Percentiles rank a stretch among this genome's conserved stretches.
Conservation (phyloP, 2,888 invertebrate species). For the Linyphia triangularis region DNA sequence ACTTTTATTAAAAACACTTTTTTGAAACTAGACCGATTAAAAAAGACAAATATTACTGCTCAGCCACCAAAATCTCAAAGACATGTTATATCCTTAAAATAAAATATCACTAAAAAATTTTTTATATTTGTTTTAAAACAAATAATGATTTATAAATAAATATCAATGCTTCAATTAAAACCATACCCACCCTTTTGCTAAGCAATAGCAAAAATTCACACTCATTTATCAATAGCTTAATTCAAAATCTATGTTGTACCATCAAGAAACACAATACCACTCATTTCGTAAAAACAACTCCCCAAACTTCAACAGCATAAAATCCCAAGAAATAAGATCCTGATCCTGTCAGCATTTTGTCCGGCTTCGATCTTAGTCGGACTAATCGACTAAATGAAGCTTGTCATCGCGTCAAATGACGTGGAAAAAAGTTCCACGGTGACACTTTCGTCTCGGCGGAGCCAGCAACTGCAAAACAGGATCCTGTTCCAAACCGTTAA, state of each 20-base stretch:
- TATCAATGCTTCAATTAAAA: too few relatives aligned
- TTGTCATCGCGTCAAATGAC: conserved; percentile 38
- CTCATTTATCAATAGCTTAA: too few relatives aligned
- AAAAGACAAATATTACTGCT: too few relatives aligned
- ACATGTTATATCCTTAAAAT: too few relatives aligned
- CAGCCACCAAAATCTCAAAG: too few relatives aligned
- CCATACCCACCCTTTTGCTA: too few relatives aligned
- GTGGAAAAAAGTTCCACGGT: conserved; percentile 27
- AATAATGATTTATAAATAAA: too few relatives aligned
- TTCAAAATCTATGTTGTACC: neutral
- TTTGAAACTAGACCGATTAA: too few relatives aligned
- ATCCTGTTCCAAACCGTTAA: conserved; percentile 55
- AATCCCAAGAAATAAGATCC: neutral
- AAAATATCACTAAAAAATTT: too few relatives aligned
- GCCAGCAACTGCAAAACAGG: conserved; percentile 6
- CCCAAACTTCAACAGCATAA: neutral
- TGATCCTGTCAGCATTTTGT: conserved; percentile 1
- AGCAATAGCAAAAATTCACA: too few relatives aligned
- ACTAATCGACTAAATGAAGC: conserved; percentile 59
- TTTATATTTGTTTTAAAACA: too few relatives aligned
- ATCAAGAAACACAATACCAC: neutral
- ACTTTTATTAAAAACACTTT: too few relatives aligned
- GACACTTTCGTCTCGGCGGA: conserved; percentile 34
- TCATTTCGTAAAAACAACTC: neutral
- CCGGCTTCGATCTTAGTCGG: neutral